Evolutionary conservation across 64 coral and sea anemone genomes (phyloP), one percentile per base, ranked within the genome.

Genomic region (Orbicella faveolata): DNA sequence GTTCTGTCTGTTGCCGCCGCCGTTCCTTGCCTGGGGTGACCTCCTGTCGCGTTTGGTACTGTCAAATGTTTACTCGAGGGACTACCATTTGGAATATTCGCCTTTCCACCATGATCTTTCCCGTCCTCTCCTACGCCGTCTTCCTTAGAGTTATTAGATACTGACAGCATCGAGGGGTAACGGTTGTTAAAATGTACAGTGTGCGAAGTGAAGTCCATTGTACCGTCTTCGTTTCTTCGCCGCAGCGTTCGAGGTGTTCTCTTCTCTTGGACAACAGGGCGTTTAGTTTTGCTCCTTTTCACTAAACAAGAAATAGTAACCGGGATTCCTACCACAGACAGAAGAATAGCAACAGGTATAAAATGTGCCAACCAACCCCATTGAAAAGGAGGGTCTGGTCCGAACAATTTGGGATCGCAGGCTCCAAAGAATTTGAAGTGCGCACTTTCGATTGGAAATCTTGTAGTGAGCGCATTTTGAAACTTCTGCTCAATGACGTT

Each of bases 311-410:
- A 90, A 48, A 96, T 96, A n/a, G 76, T 55, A 17, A 96, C 95
- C 35, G 95, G 95, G 35, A 90, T 63, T 34, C 95, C 95, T 30
- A 96, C 62, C 5, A 96, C 89, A 34, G 14, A 64, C 0, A 96
- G 36, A 2, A 96, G 74, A 78, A 96, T 91, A 6, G 90, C 23
- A 69, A 89, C 36, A 9, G 95, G 91, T 2, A 94, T 84, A 4
- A 94, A 36, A 53, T 94, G 88, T 76, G 73, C 94, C 35, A 89
- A 83, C n/a, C 74, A 52, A 1, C 95, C 95, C 95, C 95, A 96
- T 66, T 91, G 61, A 91, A 96, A 96, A 11, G 20, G 41, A 34
- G 39, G 26, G 12, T 57, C 34, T 3, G 89, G 67, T 6, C 9
- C 51, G 1, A 87, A 36, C 44, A 79, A 52, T 17, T 74, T 41